Conservation (phyloP, 2,888 invertebrate genomes). For the Ecdyonurus torrentis region DNA sequence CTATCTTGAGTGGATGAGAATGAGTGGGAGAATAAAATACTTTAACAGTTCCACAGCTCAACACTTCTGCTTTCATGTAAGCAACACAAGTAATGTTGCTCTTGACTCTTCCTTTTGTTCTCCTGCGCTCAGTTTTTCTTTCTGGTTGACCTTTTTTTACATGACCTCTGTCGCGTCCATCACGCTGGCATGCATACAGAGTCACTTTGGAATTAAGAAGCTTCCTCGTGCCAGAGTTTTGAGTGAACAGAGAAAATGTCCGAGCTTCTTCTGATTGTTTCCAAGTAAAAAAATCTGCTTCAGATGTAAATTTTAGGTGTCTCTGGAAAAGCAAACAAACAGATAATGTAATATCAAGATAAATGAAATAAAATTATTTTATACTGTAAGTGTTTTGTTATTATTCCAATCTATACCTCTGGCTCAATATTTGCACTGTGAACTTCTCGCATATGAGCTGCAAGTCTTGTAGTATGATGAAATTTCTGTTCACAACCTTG, state of each 20-base stretch:
- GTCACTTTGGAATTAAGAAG: background rate
- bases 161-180: background rate
- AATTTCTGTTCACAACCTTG: background rate
- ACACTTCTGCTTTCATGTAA: background rate
- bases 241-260: background rate
- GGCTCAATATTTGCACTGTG: background rate
- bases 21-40: background rate
- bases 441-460: background rate
- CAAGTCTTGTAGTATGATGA: background rate
- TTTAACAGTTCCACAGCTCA: background rate
- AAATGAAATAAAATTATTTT: too few relatives aligned
- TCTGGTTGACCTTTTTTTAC: background rate
- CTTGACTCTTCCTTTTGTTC: background rate
- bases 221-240: background rate
- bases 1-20: background rate
- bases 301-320: background rate
- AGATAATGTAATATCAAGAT: too few relatives aligned
- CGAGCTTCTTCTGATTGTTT: background rate
- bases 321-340: too few relatives aligned
- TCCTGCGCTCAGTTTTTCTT: background rate
- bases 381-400: too few relatives aligned
- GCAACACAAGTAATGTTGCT: background rate
- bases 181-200: background rate
- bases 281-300: background rate
- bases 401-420: too few relatives aligned